Evolutionary conservation across 2,113 vertebrate genomes (phyloP).

Genomic region (Anseranas semipalmata): DNA sequence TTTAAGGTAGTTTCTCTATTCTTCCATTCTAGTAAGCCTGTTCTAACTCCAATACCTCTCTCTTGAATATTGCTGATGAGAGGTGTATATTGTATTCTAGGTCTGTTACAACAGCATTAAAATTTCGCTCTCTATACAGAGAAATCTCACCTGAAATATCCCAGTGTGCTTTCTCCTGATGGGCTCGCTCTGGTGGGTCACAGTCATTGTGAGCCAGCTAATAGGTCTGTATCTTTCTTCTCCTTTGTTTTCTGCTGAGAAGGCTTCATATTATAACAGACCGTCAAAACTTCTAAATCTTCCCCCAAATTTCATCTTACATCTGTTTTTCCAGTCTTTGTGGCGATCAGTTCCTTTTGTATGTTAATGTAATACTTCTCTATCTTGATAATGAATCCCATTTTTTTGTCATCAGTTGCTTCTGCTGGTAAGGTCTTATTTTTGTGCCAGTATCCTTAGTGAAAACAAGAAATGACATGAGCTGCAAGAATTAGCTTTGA

Average conservation of each 20-base stretch:
- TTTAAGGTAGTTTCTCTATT: neutral
- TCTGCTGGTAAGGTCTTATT: neutral
- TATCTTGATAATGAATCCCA: neutral
- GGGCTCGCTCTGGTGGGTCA: neutral
- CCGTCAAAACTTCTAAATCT: neutral
- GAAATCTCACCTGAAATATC: neutral
- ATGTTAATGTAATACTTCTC: neutral
- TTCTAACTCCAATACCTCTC: neutral
- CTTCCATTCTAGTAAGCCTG: neutral
- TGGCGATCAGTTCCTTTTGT: neutral
- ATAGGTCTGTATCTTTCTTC: neutral
- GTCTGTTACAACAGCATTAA: neutral
- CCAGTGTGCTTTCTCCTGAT: neutral
- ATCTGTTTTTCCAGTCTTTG: neutral
- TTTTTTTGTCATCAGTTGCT: neutral
- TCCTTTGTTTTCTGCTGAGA: neutral
- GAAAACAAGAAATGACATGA: neutral
- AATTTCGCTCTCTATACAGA: neutral
- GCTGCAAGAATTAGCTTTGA: neutral
- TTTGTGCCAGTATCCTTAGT: neutral
- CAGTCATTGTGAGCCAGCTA: neutral
- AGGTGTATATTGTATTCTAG: neutral
- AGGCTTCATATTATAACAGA: neutral
- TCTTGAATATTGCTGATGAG: neutral
- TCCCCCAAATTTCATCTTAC: neutral